Conservation (phyloP, 2,113 vertebrate species). For the Chaetops frenatus region DNA sequence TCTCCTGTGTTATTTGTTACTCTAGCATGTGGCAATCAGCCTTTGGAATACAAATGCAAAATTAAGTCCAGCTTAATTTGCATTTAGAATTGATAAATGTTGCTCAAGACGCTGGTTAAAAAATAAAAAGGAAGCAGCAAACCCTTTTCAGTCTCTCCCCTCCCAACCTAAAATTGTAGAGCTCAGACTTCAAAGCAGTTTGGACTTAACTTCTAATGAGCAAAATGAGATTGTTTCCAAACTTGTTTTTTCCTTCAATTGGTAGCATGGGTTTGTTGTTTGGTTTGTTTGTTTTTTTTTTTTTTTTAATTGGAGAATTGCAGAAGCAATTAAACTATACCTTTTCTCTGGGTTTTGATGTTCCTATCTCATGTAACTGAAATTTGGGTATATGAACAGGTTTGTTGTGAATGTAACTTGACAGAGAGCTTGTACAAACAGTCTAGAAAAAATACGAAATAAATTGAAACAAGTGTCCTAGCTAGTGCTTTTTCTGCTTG, state of each 20-base stretch:
- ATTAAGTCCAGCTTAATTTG: neutral
- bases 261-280: neutral
- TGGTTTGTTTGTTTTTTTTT: neutral
- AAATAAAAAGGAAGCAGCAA: neutral
- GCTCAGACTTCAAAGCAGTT: neutral
- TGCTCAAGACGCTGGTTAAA: neutral
- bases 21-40: neutral
- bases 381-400: neutral
- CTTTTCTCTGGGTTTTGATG: neutral
- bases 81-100: neutral
- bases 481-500: neutral
- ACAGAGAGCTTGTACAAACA: neutral
- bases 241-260: neutral
- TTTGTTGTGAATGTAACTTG: neutral
- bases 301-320: neutral
- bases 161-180: neutral
- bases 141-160: neutral
- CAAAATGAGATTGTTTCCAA: neutral
- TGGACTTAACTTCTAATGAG: neutral
- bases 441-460: neutral
- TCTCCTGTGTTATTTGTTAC: neutral
- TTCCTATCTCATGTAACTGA: neutral
- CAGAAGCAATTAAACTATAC: neutral
- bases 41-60: neutral
- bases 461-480: neutral